Conservation (phyloP, 1,140 invertebrate genomes). For the Drosophila leontia region DNA sequence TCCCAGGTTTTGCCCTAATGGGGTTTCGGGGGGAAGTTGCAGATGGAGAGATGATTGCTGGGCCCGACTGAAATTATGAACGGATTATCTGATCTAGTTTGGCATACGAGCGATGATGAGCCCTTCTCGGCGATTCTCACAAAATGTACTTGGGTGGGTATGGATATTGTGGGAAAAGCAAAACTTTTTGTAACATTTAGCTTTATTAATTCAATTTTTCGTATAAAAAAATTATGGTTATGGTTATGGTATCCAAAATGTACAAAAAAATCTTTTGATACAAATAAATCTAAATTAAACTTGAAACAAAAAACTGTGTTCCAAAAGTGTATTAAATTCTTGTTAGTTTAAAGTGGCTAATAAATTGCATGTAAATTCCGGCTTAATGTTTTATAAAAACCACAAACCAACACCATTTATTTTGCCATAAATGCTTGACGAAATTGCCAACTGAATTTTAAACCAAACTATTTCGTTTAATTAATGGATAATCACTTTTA, state of each 20-base stretch:
- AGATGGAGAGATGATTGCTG: slow-evolving; percentile 27
- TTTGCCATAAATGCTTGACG: background rate
- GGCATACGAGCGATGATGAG: background rate
- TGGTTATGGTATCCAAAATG: background rate
- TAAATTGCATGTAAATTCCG: background rate
- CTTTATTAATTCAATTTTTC: background rate
- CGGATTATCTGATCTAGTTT: background rate
- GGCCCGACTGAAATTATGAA: background rate
- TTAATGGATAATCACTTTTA: slow-evolving; percentile 3
- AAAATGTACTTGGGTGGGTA: background rate
- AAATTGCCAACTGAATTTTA: background rate
- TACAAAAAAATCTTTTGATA: background rate
- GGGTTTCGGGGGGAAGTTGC: slow-evolving; percentile 1
- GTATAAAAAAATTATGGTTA: too few relatives aligned
- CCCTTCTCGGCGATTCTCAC: slow-evolving; percentile 17
- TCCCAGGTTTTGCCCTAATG: slow-evolving; percentile 8
- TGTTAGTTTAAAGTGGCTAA: background rate
- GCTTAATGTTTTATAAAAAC: background rate
- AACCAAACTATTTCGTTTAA: background rate
- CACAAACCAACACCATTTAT: background rate
- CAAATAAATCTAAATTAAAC: background rate
- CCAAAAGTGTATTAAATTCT: background rate
- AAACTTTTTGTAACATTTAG: too few relatives aligned
- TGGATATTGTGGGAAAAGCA: background rate
- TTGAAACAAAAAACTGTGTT: too few relatives aligned